Evolutionary conservation across 2,113 vertebrate species (phyloP), one percentile per base, ranked within the genome.

Genomic region (Barbus barbus): DNA sequence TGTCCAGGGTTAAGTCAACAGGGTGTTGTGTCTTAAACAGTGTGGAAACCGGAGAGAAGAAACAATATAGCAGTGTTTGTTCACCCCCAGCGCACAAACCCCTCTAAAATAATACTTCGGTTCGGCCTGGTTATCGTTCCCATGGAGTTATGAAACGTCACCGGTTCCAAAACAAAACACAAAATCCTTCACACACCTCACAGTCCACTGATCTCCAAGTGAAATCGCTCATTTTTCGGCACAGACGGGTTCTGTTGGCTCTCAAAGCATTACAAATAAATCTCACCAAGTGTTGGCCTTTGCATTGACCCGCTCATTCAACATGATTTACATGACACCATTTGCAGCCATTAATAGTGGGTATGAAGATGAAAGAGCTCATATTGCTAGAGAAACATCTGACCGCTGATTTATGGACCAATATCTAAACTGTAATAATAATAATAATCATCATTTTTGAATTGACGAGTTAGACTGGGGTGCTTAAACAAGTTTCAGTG

Each of bases 1-100:
- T 90, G 90, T 84, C 85, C 89, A 53, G 89, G 89, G 90, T 92
- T 91, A 92, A 82, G 88, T 90, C 89, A 92, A 92, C 89, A 92
- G 33, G 33, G 33, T 41, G 53, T 85, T 74, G 78, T 87, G 85
- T 88, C 89, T 86, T 81, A 79, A 86, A 84, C 83, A 83, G 78
- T 85, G 85, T 84, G 86, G 88, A 88, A 90, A 90, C 83, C 63
- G 38, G 82, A 89, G 89, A 90, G 81, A 83, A 87, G 87, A 87
- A 90, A 90, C 89, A 92, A 88, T 90, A 86, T 78, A 20, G 85
- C 82, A 87, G 85, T 91, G 89, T 92, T 89, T 88, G 88, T 85
- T 85, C 84, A 77, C 74, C 83, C 84, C 86, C 60, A 3, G 38
- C 79, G 82, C 71, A 44, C 72, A 67, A 67, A 81, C 51, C 51